Evolutionary conservation across 2,888 invertebrate genomes (phyloP).

Genomic region (Odontothrips loti): DNA sequence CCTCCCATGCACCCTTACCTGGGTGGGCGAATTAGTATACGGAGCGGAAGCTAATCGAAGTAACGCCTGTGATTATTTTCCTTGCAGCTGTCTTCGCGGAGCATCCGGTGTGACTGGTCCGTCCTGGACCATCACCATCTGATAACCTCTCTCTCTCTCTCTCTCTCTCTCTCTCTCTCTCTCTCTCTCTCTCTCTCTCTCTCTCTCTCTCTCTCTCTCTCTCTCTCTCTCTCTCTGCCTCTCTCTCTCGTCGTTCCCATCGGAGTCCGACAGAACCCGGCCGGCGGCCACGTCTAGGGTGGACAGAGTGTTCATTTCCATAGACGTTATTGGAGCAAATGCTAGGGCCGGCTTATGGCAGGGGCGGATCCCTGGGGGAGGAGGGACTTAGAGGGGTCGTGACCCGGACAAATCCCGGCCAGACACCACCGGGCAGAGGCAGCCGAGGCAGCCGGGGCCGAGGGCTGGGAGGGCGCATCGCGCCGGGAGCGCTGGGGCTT

Average conservation of each 20-base stretch:
- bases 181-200: no score
- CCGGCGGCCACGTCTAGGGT: neutral
- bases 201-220: no score
- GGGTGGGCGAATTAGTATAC: neutral
- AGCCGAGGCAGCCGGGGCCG: neutral
- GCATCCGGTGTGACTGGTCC: slow-evolving; percentile 11
- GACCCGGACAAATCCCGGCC: slow-evolving; percentile 7
- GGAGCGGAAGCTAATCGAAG: slow-evolving; percentile 21
- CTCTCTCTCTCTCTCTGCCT: no score
- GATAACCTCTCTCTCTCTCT: neutral
- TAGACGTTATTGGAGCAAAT: slow-evolving; percentile 13
- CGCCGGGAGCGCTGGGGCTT: neutral
- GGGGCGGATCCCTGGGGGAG: neutral
- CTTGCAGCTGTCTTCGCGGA: neutral
- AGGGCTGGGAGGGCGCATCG: neutral
- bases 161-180: no score
- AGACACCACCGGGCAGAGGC: neutral
- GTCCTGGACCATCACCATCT: neutral
- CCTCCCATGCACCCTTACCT: neutral
- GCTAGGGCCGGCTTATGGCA: neutral
- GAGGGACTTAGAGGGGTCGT: slow-evolving; percentile 3
- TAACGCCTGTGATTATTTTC: neutral
- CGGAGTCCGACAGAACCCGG: neutral
- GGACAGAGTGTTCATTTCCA: neutral
- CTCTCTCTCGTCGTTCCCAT: neutral